A percentile compares a stretch with the other conserved stretches of the same genome.
phyloP scores from a whole-genome alignment of 2,797 vertebrate genomes.

The Anas bernieri region DNA sequence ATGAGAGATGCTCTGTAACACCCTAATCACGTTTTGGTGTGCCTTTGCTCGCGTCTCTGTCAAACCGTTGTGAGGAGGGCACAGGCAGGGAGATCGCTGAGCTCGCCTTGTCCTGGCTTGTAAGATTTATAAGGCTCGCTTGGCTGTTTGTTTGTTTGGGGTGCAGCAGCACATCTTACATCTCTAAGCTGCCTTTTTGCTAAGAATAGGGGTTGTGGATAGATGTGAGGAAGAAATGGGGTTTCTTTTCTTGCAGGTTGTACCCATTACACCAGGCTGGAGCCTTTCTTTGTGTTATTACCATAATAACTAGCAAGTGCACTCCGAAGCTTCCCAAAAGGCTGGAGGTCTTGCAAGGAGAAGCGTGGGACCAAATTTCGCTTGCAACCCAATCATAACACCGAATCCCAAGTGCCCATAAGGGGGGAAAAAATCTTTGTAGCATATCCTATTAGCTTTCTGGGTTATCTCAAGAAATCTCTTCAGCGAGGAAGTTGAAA shows the following conservation, averaged over 20 bases:
- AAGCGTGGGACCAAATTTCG: neutral
- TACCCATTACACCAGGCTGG: neutral
- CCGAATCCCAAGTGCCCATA: neutral
- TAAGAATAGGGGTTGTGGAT: accelerated
- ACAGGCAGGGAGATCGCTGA: accelerated
- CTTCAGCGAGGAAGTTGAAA: slow-evolving; percentile 12
- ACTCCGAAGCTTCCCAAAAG: neutral
- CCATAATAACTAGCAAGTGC: neutral
- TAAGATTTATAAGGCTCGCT: neutral
- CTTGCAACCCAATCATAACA: neutral
- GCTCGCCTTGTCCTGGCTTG: neutral
- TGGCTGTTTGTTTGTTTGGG: neutral
- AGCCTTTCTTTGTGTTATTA: slow-evolving; percentile 6
- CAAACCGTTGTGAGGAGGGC: no score
- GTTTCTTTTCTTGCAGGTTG: neutral
- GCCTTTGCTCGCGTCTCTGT: neutral
- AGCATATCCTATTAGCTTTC: neutral
- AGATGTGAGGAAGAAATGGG: neutral
- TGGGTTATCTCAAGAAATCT: slow-evolving; percentile 40
- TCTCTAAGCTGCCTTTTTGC: neutral
- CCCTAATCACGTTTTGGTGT: neutral
- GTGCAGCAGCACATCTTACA: neutral
- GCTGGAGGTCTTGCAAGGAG: neutral
- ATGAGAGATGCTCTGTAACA: accelerated
- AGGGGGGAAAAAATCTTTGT: neutral